These are phyloP conservation scores for Euura saliciscinereae DNA, from an alignment of 1,140 invertebrate species.

Conservation along the genomic window DNA sequence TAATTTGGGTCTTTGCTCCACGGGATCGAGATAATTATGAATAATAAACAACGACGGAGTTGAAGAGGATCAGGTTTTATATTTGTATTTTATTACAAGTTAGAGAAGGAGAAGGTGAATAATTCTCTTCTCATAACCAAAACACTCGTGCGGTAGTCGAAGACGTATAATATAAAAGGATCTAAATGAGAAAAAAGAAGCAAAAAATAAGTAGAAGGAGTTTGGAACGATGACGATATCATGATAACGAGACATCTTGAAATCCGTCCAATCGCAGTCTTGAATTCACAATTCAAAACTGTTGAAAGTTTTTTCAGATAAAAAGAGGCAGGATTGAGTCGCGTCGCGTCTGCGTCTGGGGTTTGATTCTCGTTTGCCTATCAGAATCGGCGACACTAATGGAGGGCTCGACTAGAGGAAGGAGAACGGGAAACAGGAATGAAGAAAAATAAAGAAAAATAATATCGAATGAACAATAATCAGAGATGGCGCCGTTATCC, in stretches of 20 bases:
- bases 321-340: background rate
- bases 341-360: background rate
- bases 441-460: too few species aligned
- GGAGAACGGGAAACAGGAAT: background rate
- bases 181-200: background rate
- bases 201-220: background rate
- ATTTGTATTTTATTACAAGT: too few species aligned
- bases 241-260: conserved; percentile 1
- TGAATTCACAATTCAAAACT: conserved; percentile 1
- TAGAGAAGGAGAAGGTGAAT: too few species aligned
- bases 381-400: conserved; percentile 2
- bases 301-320: background rate
- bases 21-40: too few species aligned
- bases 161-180: background rate
- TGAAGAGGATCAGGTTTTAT: too few species aligned
- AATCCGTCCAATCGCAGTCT: background rate
- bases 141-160: too few species aligned
- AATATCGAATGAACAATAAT: too few species aligned
- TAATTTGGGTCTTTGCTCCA: too few species aligned
- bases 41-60: too few species aligned
- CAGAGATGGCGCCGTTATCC: too few species aligned
- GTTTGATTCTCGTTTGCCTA: background rate
- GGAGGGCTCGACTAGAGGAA: background rate
- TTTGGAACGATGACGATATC: background rate
- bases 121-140: too few species aligned